Conservation (phyloP, 1,140 invertebrate genomes). For the Drosophila suzukii region DNA sequence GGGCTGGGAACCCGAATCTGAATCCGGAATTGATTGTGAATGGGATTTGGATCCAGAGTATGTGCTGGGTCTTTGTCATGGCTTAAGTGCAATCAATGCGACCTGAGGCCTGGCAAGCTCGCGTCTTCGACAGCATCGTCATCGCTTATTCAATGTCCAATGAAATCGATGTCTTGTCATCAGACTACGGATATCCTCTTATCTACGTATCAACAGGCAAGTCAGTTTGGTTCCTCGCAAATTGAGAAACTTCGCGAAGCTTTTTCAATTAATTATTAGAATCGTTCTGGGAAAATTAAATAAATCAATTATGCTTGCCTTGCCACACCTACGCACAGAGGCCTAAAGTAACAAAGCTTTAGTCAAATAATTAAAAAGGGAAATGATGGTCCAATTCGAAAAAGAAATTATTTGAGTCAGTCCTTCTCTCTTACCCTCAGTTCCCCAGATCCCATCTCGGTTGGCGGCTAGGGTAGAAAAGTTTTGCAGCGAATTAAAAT, state of each 20-base stretch:
- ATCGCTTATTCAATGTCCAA: conserved; percentile 4
- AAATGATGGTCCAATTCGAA: conserved; percentile 68
- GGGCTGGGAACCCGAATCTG: conserved; percentile 17
- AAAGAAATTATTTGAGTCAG: conserved; percentile 74
- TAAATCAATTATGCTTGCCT: conserved; percentile 77
- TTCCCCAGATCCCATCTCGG: neutral
- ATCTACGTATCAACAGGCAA: conserved; percentile 12
- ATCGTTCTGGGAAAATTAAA: conserved; percentile 58
- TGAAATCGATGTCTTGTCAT: conserved; percentile 22
- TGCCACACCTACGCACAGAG: conserved; percentile 31
- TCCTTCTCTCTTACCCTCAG: too few species aligned
- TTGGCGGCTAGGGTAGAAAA: conserved; percentile 44
- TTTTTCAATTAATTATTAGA: conserved; percentile 73
- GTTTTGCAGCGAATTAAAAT: conserved; percentile 79
- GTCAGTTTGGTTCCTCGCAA: neutral
- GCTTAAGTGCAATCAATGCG: conserved; percentile 70
- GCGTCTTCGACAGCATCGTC: conserved; percentile 30
- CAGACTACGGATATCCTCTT: neutral
- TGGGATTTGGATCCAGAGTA: conserved; percentile 11
- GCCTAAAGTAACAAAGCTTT: conserved; percentile 59
- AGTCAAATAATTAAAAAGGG: conserved; percentile 78
- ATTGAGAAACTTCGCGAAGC: conserved; percentile 5
- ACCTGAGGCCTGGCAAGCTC: conserved; percentile 10
- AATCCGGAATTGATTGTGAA: conserved; percentile 32
- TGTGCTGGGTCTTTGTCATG: conserved; percentile 31